A percentile compares a stretch with the other conserved stretches of the same genome.
These are phyloP conservation scores for Cosmia pyralina DNA, from an alignment of 2,888 invertebrate genomes.

Conservation along the genomic window DNA sequence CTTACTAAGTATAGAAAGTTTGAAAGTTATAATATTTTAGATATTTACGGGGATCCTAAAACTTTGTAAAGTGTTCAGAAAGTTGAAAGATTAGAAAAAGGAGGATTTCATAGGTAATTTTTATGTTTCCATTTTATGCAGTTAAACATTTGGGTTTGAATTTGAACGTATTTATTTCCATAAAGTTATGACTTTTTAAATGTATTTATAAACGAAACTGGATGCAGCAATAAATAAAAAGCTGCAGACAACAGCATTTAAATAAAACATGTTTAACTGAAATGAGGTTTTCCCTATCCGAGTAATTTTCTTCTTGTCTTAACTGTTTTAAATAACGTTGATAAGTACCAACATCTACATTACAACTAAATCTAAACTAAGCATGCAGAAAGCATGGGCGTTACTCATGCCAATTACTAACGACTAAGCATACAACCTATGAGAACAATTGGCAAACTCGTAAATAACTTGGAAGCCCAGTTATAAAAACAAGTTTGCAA, in stretches of 20 bases:
- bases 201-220: not conserved
- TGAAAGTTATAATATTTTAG: not conserved
- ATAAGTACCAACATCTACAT: slow-evolving; percentile 15
- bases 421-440: slow-evolving; percentile 23
- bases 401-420: slow-evolving; percentile 27
- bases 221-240: not conserved
- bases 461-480: not conserved
- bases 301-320: not conserved
- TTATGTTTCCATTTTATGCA: not conserved
- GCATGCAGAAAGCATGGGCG: slow-evolving; percentile 55
- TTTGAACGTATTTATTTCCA: not conserved
- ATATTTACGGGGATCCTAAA: not conserved
- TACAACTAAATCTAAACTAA: slow-evolving; percentile 25
- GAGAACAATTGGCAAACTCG: slow-evolving; percentile 7
- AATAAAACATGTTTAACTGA: not conserved
- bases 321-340: slow-evolving; percentile 50
- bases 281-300: slow-evolving; percentile 5
- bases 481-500: slow-evolving; percentile 22
- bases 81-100: not conserved
- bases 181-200: not conserved
- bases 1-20: too few species aligned
- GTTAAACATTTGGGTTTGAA: not conserved
- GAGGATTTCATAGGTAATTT: not conserved
- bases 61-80: not conserved
- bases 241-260: not conserved